Evolutionary conservation across 1,140 invertebrate species (phyloP), one percentile per base, ranked within the genome.

Genomic region (Chrysopa pallens): DNA sequence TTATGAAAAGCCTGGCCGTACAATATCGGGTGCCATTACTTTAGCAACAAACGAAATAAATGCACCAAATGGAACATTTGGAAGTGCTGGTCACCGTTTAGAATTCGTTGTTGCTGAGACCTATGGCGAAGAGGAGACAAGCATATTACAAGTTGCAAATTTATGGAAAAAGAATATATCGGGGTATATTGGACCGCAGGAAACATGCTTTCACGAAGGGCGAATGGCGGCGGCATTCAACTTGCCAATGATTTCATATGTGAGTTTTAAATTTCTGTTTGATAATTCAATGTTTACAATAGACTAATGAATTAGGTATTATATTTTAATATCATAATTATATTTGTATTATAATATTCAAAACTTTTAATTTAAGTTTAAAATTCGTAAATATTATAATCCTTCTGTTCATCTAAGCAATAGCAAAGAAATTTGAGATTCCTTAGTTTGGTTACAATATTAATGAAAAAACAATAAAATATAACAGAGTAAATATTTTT

Each of bases 191-290:
- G 93, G 93, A 1, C 92, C 92, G 0, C 91, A 96, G 60, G 90
- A 94, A 60, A 92, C 88, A 1, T 97, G 92, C 60, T 73, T 90
- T 1, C 87, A 93, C 58, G 93, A 97, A 60, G 92, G 85, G 0
- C 74, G 80, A 42, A 86, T 97, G 74, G 92, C 93, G 0, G 84
- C 90, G 0, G 80, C 89, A n/a, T 92, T 95, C 60, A 93, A 96
- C 62, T 64, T 96, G 17, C 78, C 78, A 6, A 84, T 85, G 80
- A 80, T 84, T 53, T 84, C 80, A 45, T 84, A 84, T 54, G 80
- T 85, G 59, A 74, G 78, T 72, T 13, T 8, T 1, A 9, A 6
- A 28, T 12, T 12, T 23, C 5, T n/a, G n/a, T n/a, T n/a, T n/a
- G n/a, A n/a, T n/a, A n/a, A n/a, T n/a, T n/a, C n/a, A n/a, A n/a